Conservation (phyloP, 2,888 invertebrate species). For the Chaitophorus viminalis region DNA sequence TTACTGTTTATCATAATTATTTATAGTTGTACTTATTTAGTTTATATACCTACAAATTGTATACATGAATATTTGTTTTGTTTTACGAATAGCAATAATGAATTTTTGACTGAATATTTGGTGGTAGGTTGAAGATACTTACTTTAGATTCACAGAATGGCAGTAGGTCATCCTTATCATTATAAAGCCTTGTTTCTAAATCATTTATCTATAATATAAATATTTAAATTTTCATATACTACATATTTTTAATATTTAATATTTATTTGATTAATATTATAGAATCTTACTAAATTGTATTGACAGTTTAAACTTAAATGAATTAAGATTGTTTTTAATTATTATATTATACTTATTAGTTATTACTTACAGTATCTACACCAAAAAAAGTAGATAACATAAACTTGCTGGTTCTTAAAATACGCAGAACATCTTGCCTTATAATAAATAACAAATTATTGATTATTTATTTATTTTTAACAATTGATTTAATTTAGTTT, state of each 20-base stretch:
- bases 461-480: not conserved
- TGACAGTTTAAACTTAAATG: not conserved
- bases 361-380: constrained; percentile 27
- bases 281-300: not conserved
- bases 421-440: constrained; percentile 19
- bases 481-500: not conserved
- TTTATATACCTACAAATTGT: not conserved
- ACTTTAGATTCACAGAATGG: constrained; percentile 46
- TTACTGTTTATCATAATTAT: no score
- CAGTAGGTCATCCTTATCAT: constrained; percentile 7
- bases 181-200: constrained; percentile 36
- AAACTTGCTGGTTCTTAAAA: constrained; percentile 55
- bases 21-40: no score
- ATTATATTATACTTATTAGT: not conserved
- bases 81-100: not conserved
- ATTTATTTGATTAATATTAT: not conserved
- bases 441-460: not conserved
- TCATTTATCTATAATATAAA: constrained; percentile 45
- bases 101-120: not conserved
- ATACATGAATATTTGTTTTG: not conserved
- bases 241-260: no score
- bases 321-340: not conserved
- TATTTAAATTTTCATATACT: no score
- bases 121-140: constrained; percentile 26
- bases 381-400: constrained; percentile 26